Evolutionary conservation across 2,797 vertebrate genomes (phyloP), one percentile per base, ranked within the genome.

Genomic region (Chrysocyon brachyurus): DNA sequence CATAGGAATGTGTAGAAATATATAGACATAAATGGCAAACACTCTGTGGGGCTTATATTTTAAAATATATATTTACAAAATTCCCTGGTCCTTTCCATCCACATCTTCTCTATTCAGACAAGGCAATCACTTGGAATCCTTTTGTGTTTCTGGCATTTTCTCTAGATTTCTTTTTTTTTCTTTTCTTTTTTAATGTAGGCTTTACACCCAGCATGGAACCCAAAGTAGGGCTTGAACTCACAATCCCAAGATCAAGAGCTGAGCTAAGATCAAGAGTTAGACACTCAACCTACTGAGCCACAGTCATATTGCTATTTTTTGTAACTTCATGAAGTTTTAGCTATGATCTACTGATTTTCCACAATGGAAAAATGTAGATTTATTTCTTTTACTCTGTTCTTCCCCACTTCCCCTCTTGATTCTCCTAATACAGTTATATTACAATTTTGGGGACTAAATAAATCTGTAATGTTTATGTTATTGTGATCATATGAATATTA

Each of bases 101-200:
- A 70, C 16, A 24, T 14, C 81, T 64, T 81, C 54, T 85, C 33
- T 7, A 54, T 22, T 59, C 46, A 88, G 49, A 49, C 19, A 87
- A 68, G 15, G 22, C 24, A 73, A 84, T 31, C 19, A 59, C 40
- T 96, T 87, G 56, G 40, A 91, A 61, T 82, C 79, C 26, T 40
- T 63, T 84, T 49, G 19, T n/a, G 93, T 93, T 87, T 68, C 68
- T 91, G 12, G 8, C 33, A 26, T 93, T 66, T 89, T 73, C 56
- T 72, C 46, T 89, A 1, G n/a, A 82, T 89, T 83, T 96, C 19
- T 66, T 66, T n/a, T n/a, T n/a, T 17, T 68, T 17, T 31, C 10
- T n/a, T 8, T 64, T 15, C 28, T 31, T 66, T 21, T 57, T 57
- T 57, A 3, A 57, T 7, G 57, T 59, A 59, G 21, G 22, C n/a